Conservation (phyloP, 2,888 invertebrate genomes). For the Epiblema foenella region DNA sequence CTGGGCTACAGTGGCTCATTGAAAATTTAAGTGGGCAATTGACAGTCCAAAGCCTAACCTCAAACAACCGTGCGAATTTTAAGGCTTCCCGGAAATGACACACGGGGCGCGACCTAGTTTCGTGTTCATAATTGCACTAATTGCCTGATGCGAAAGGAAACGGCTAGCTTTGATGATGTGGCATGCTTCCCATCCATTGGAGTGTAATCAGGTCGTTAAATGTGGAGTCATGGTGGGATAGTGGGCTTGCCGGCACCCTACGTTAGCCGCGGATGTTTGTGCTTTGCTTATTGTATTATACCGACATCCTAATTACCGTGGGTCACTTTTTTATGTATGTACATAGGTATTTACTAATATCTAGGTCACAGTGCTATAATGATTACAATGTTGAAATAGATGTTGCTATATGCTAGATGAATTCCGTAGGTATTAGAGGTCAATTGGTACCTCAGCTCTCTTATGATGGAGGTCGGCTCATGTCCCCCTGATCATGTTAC, state of each 20-base stretch:
- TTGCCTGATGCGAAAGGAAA: constrained; percentile 33
- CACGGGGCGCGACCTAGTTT: constrained; percentile 32
- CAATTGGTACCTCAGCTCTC: too few species aligned
- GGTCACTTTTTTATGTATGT: constrained; percentile 4
- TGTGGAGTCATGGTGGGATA: constrained; percentile 26
- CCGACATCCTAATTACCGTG: constrained; percentile 30
- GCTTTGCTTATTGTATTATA: constrained; percentile 26
- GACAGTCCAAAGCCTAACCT: not conserved
- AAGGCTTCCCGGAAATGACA: constrained; percentile 22
- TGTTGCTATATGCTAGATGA: too few species aligned
- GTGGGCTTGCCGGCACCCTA: constrained; percentile 13
- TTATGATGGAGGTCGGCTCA: too few species aligned
- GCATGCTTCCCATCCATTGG: constrained; percentile 22
- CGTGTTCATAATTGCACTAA: constrained; percentile 24
- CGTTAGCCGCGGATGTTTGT: constrained; percentile 26
- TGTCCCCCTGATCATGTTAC: not conserved
- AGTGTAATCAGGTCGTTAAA: constrained; percentile 31
- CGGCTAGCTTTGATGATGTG: constrained; percentile 31
- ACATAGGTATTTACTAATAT: not conserved
- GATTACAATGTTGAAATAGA: not conserved
- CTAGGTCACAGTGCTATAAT: not conserved
- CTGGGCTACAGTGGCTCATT: too few species aligned
- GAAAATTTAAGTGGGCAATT: not conserved
- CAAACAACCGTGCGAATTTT: constrained; percentile 20
- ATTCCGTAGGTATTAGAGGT: too few species aligned